Conservation (phyloP, 2,113 vertebrate genomes). For the Engystomops pustulosus region DNA sequence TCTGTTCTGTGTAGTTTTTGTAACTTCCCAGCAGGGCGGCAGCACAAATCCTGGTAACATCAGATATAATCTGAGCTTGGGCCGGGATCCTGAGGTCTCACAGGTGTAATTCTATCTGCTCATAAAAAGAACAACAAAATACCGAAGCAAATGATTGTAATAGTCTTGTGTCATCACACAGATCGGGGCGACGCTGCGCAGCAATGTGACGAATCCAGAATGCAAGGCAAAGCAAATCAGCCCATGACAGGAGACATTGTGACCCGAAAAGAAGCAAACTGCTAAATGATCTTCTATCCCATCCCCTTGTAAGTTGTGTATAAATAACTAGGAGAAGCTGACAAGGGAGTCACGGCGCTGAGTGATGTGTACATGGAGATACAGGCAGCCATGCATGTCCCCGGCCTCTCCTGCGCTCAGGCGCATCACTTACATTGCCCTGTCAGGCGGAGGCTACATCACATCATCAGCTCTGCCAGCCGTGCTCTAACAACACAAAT, state of each 20-base stretch:
- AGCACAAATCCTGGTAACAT: neutral
- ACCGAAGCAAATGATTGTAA: neutral
- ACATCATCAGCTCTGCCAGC: conserved; percentile 24
- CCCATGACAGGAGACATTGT: neutral
- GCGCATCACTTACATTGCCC: neutral
- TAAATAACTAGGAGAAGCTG: conserved; percentile 46
- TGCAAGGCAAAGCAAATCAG: conserved; percentile 25
- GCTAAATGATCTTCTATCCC: conserved; percentile 13
- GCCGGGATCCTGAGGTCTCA: neutral
- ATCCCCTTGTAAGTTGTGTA: conserved; percentile 12
- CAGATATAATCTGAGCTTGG: neutral
- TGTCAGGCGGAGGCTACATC: conserved; percentile 16
- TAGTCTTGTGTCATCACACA: neutral
- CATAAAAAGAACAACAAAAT: conserved; percentile 1
- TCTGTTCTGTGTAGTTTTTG: too few relatives aligned
- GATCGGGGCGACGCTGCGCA: neutral
- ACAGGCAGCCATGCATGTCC: conserved; percentile 12
- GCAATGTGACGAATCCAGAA: neutral
- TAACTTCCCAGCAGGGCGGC: too few relatives aligned
- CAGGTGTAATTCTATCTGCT: neutral
- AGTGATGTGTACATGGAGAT: conserved; percentile 33
- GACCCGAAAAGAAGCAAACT: neutral
- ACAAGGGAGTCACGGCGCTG: conserved; percentile 8
- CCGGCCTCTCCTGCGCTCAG: neutral
- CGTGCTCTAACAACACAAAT: neutral